Base-by-base conservation (phyloP, 23 tunicate species). In the Clavelina lepadiformis region DNA sequence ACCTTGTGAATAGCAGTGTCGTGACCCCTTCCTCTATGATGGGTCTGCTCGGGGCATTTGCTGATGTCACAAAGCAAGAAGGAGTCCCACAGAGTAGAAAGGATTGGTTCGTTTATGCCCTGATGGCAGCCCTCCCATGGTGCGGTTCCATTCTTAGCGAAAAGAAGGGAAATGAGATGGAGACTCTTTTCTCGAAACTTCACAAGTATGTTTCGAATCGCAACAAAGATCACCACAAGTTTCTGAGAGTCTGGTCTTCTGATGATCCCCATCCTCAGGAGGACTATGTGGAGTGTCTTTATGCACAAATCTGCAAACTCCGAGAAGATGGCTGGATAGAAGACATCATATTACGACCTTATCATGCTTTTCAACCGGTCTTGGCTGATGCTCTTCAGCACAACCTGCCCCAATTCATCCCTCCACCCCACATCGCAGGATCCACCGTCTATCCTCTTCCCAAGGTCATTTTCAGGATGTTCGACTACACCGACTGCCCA, bases 241-340 rank as follows among this genome's bases (percentile, higher is more conserved):
- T 86, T 70, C 37, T 94, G 46, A 31, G 99, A 28, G 99, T 94
- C 11, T 89, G 97, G 97, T 58, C 89, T 15, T 36, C 70, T 32
- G 97, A 89, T 76, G 97, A 89, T 26, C 97, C 97, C 26, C 97
- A 89, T 74, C 89, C 97, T 2, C 97, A 89, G 58, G 97, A 89
- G 50, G 97, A 89, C 45, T 81, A 89, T 55, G 26, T 94, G 33
- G 95, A 94, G 56, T 86, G 95, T 36, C 69, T 94, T 28, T 94
- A 76, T 95, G 78, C 79, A 21, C 99, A 94, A 36, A 75, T 94
- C 2, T 45, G 71, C 58, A 94, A 94, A 34, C 73, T 94, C 1
- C 38, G 75, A 11, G 80, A 94, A 27, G 91, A 94, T 56, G 81
- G 74, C 44, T 94, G 99, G 99, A 73, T 69, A n/a, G 99, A 94